These are phyloP conservation scores for Pollenia labialis DNA, from an alignment of 2,888 invertebrate species.

Conservation along the genomic window DNA sequence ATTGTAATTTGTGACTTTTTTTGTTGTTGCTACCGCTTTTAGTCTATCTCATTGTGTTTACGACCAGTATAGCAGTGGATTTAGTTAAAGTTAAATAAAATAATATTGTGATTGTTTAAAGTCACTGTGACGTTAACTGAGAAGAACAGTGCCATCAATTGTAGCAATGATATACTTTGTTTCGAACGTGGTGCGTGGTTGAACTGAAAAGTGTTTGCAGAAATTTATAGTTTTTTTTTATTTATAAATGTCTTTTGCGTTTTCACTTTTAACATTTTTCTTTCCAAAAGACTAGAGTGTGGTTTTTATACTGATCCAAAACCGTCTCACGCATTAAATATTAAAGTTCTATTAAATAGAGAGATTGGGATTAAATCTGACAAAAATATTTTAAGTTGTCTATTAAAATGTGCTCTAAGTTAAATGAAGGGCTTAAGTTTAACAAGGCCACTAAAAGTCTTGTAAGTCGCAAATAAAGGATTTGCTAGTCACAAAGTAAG, in stretches of 20 bases:
- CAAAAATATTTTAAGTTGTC: no score
- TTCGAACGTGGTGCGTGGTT: conserved; percentile 20
- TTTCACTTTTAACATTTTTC: no score
- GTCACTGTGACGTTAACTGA: conserved; percentile 40
- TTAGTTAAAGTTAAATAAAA: conserved; percentile 74
- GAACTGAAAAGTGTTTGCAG: conserved; percentile 8
- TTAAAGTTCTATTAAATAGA: no score
- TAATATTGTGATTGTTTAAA: conserved; percentile 66
- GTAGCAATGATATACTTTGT: conserved; percentile 54
- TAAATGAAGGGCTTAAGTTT: no score
- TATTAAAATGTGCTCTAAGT: no score
- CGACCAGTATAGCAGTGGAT: conserved; percentile 38
- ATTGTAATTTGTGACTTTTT: conserved; percentile 64
- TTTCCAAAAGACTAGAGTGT: no score
- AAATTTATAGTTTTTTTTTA: not conserved
- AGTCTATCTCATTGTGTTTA: conserved; percentile 71
- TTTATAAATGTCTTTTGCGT: not conserved
- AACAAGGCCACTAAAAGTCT: no score
- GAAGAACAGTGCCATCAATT: conserved; percentile 54
- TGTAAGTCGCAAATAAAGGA: no score
- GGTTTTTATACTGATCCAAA: no score
- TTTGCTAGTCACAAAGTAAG: no score
- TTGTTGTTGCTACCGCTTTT: conserved; percentile 49
- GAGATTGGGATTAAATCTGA: no score
- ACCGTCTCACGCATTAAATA: no score